Evolutionary conservation across 2,113 vertebrate genomes (phyloP).

Genomic region (Tachysurus vachellii): DNA sequence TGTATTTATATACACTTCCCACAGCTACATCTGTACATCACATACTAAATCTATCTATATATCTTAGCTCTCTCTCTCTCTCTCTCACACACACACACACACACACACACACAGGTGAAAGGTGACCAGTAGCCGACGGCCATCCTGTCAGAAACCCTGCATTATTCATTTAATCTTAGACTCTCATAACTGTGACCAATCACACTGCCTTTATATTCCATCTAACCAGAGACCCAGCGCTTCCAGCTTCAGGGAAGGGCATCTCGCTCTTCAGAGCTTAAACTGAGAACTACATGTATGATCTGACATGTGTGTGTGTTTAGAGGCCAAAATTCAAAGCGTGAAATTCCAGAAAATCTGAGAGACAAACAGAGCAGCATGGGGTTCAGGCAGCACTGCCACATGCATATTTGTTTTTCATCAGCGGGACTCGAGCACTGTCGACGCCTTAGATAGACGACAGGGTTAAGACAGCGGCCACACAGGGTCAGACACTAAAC

Average conservation of each 20-base stretch:
- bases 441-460: conserved; percentile 25
- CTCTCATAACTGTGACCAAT: conserved; percentile 64
- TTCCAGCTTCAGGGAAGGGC: conserved; percentile 36
- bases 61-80: background rate
- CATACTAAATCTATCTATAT: background rate
- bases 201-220: conserved; percentile 64
- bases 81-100: background rate
- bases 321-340: conserved; percentile 2
- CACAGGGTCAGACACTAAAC: conserved; percentile 14
- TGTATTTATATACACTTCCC: background rate
- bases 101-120: conserved; percentile 35
- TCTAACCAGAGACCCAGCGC: conserved; percentile 52
- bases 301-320: background rate
- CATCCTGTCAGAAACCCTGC: conserved; percentile 66
- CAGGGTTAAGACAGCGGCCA: conserved; percentile 39
- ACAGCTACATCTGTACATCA: conserved; percentile 2
- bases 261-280: conserved; percentile 2
- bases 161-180: conserved; percentile 74
- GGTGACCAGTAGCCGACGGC: conserved; percentile 54
- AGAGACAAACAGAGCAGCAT: conserved; percentile 16
- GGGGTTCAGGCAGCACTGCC: conserved; percentile 2
- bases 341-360: conserved; percentile 5
- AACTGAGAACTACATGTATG: background rate
- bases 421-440: conserved; percentile 36
- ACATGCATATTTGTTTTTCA: conserved; percentile 50